phyloP scores from a whole-genome alignment of 2,888 invertebrate genomes.

The Ectemnius cavifrons region DNA sequence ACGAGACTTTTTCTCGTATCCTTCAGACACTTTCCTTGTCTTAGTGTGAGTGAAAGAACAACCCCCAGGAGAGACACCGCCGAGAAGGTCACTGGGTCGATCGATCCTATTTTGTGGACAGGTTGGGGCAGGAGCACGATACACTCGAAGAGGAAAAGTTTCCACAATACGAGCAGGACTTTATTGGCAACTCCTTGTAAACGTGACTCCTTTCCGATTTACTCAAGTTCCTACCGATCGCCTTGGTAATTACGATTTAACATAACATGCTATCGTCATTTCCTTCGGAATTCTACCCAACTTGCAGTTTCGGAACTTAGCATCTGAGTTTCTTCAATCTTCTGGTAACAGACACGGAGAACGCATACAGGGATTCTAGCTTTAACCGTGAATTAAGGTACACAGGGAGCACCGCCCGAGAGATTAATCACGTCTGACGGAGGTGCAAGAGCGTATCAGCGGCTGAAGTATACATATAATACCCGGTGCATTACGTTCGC shows the following conservation, averaged over 20 bases:
- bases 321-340: no score
- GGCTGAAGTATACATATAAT: background rate
- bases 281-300: no score
- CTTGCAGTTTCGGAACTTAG: no score
- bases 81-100: constrained; percentile 46
- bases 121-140: constrained; percentile 21
- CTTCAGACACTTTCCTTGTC: background rate
- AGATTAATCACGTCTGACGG: background rate
- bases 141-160: constrained; percentile 36
- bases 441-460: background rate
- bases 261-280: no score
- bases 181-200: constrained; percentile 23
- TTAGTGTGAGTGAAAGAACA: constrained; percentile 17
- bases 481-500: background rate
- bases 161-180: constrained; percentile 27
- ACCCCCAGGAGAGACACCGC: constrained; percentile 14
- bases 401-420: background rate
- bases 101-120: constrained; percentile 40
- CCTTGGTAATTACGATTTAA: no score
- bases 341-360: no score
- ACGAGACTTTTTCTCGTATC: constrained; percentile 28
- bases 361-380: no score
- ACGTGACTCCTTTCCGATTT: constrained; percentile 5
- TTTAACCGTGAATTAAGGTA: no score
- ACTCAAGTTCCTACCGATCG: background rate